phyloP scores from a whole-genome alignment of 2,797 vertebrate species.

The Gallirallus australis region DNA sequence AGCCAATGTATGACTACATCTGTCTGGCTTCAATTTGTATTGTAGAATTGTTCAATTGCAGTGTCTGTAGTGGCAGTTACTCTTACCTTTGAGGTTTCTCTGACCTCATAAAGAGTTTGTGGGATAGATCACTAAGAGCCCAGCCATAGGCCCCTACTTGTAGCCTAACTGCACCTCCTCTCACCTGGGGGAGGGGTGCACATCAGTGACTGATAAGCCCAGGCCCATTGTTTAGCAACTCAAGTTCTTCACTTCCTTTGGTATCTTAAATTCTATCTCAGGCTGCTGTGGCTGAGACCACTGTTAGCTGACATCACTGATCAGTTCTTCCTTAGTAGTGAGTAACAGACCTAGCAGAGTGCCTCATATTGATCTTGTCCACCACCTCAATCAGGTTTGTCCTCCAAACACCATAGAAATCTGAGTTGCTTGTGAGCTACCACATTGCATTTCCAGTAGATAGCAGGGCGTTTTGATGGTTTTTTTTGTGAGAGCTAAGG shows the following conservation, averaged over 20 bases:
- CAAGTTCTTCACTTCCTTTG: background rate
- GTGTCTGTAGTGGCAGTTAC: background rate
- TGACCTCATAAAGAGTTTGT: background rate
- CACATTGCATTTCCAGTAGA: background rate
- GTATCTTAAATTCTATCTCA: background rate
- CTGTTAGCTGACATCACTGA: background rate
- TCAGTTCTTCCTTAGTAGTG: background rate
- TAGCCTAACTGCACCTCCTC: accelerated
- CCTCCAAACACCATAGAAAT: background rate
- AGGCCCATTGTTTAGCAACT: background rate
- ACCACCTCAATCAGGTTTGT: background rate
- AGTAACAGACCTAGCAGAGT: background rate
- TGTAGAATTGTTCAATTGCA: background rate
- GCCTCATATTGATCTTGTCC: background rate
- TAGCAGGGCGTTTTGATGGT: background rate
- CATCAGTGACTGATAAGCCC: background rate
- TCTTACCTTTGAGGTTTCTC: background rate
- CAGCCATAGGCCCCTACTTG: background rate
- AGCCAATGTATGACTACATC: background rate
- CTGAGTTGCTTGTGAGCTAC: background rate
- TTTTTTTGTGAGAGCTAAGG: background rate
- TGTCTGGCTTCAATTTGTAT: background rate
- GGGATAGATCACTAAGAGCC: background rate
- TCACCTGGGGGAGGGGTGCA: background rate
- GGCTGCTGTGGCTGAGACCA: background rate